These are phyloP conservation scores for Aphidius gifuensis DNA, from an alignment of 1,140 invertebrate species.

Conservation along the genomic window DNA sequence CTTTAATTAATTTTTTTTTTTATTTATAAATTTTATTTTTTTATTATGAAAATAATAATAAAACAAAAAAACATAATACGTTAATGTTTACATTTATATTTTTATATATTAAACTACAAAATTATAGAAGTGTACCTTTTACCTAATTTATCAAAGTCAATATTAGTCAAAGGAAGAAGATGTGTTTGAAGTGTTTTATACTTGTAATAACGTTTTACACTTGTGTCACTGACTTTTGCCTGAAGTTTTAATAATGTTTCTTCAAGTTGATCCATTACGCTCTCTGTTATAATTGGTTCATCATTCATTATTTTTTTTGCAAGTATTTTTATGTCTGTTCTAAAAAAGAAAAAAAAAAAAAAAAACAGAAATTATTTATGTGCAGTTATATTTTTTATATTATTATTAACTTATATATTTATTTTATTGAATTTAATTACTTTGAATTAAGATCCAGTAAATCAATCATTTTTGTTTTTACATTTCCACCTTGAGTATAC, in stretches of 20 bases:
- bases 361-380: slow-evolving; percentile 15
- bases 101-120: not conserved
- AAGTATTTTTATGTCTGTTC: slow-evolving; percentile 59
- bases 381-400: slow-evolving; percentile 5
- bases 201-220: slow-evolving; percentile 63
- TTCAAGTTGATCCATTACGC: slow-evolving; percentile 58
- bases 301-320: slow-evolving; percentile 52
- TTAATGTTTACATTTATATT: not conserved
- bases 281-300: slow-evolving; percentile 59
- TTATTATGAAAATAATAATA: slow-evolving; percentile 5
- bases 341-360: slow-evolving; percentile 36
- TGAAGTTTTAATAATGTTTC: slow-evolving; percentile 56
- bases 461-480: slow-evolving; percentile 64
- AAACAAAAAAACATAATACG: slow-evolving; percentile 14
- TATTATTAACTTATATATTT: slow-evolving; percentile 7
- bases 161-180: slow-evolving; percentile 75
- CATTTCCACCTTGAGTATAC: slow-evolving; percentile 57
- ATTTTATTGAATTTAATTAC: slow-evolving; percentile 47
- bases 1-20: slow-evolving; percentile 45
- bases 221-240: slow-evolving; percentile 53
- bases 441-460: slow-evolving; percentile 58
- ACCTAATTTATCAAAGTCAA: slow-evolving; percentile 62
- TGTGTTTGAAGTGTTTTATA: slow-evolving; percentile 71
- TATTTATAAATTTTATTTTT: too few relatives aligned
- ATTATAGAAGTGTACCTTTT: slow-evolving; percentile 41